These are phyloP conservation scores for Hydropsyche tenuis DNA, from an alignment of 1,140 invertebrate species.

Conservation along the genomic window DNA sequence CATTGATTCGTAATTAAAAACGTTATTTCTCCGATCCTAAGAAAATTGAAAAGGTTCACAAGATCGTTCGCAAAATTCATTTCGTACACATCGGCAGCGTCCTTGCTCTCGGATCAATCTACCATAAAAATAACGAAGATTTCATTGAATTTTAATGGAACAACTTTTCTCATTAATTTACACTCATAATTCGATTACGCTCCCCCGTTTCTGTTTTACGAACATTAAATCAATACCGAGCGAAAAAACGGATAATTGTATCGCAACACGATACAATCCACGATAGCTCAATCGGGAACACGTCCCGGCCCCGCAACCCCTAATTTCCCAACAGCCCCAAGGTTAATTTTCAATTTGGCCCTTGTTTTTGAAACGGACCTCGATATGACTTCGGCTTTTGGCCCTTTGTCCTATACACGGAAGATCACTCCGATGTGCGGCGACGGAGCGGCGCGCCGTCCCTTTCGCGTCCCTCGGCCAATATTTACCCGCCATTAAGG, in stretches of 20 bases:
- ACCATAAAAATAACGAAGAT: constrained; percentile 1
- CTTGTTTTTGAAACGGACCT: neutral
- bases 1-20: constrained; percentile 8
- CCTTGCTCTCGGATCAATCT: constrained; percentile 1
- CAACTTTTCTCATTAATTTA: constrained; percentile 14
- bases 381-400: neutral
- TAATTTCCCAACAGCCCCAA: neutral
- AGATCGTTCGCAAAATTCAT: neutral
- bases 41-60: neutral
- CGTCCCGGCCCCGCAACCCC: too few species aligned
- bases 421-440: constrained; percentile 24
- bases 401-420: constrained; percentile 21
- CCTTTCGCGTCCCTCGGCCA: constrained; percentile 6
- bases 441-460: neutral
- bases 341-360: constrained; percentile 17
- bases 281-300: too few species aligned
- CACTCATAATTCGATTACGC: neutral
- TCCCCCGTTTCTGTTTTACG: neutral
- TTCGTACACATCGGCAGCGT: neutral
- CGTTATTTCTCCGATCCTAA: neutral
- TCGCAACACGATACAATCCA: too few species aligned
- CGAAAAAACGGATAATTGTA: too few species aligned
- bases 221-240: neutral
- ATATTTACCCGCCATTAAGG: constrained; percentile 35
- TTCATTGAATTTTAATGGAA: constrained; percentile 1